Evolutionary conservation across 2,113 vertebrate genomes (phyloP).

Genomic region (Symphodus melops): DNA sequence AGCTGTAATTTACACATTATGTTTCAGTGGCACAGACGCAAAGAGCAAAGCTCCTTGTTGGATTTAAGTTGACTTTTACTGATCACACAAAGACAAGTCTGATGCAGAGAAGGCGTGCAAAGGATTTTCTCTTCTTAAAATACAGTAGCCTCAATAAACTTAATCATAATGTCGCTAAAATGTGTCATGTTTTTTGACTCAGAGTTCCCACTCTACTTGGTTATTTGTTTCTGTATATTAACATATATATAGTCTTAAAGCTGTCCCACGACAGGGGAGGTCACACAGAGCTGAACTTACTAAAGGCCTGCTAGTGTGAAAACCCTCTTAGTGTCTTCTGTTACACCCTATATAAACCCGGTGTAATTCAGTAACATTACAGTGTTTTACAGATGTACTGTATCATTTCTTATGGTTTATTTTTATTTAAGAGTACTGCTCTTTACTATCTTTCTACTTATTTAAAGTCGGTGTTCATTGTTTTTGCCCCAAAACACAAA

Average conservation of each 20-base stretch:
- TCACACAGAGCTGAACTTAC: neutral
- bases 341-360: too few species aligned
- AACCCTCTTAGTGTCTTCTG: too few species aligned
- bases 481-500: too few species aligned
- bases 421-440: too few species aligned
- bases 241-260: too few species aligned
- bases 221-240: neutral
- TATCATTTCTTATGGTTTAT: too few species aligned
- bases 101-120: neutral
- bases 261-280: too few species aligned
- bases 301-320: too few species aligned
- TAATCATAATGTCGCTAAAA: neutral
- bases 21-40: slow-evolving; percentile 18
- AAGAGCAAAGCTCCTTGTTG: slow-evolving; percentile 9
- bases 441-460: too few species aligned
- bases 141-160: neutral
- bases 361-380: too few species aligned
- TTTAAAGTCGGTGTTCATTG: too few species aligned
- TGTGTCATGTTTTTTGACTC: neutral
- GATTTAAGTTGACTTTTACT: slow-evolving; percentile 14
- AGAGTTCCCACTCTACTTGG: neutral
- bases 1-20: slow-evolving; percentile 20
- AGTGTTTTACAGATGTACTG: too few species aligned
- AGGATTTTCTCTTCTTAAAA: neutral
- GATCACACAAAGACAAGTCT: neutral